Evolutionary conservation across 2,797 vertebrate genomes (phyloP).

Genomic region (Takifugu rubripes): DNA sequence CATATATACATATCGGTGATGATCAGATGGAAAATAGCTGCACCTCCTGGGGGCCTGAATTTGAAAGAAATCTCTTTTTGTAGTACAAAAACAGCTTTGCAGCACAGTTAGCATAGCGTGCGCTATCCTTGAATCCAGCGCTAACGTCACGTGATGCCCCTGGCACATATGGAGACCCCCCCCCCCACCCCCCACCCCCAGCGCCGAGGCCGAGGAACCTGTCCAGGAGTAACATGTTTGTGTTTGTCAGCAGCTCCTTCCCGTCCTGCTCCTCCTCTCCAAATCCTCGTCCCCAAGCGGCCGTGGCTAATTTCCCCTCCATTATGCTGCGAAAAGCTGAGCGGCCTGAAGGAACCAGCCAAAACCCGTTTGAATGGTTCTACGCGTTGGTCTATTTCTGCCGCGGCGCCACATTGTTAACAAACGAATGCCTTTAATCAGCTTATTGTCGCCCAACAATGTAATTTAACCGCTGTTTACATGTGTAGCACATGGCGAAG

Average conservation of each 20-base stretch:
- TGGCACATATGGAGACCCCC: too few species aligned
- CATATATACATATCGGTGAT: too few species aligned
- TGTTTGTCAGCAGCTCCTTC: constrained; percentile 31
- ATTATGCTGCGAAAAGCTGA: constrained; percentile 56
- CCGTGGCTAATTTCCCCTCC: constrained; percentile 50
- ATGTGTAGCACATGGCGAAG: too few species aligned
- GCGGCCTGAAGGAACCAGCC: constrained; percentile 56
- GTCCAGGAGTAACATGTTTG: constrained; percentile 31
- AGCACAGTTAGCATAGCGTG: not conserved
- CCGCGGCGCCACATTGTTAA: constrained; percentile 36
- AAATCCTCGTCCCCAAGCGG: constrained; percentile 45
- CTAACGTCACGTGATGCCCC: too few species aligned
- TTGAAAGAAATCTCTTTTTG: not conserved
- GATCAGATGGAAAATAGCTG: too few species aligned
- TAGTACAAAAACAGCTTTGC: not conserved
- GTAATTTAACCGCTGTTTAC: constrained; percentile 3
- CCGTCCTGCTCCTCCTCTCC: constrained; percentile 32
- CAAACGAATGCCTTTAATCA: constrained; percentile 44
- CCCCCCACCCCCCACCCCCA: constrained; percentile 20
- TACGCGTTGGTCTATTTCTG: constrained; percentile 52
- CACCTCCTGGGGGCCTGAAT: not conserved
- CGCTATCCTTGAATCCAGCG: too few species aligned
- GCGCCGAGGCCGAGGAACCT: constrained; percentile 16
- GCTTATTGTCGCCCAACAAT: constrained; percentile 13
- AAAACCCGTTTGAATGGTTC: constrained; percentile 49